Base-by-base conservation (phyloP, 92 coral and sea anemone species). In the Porites lobata region DNA sequence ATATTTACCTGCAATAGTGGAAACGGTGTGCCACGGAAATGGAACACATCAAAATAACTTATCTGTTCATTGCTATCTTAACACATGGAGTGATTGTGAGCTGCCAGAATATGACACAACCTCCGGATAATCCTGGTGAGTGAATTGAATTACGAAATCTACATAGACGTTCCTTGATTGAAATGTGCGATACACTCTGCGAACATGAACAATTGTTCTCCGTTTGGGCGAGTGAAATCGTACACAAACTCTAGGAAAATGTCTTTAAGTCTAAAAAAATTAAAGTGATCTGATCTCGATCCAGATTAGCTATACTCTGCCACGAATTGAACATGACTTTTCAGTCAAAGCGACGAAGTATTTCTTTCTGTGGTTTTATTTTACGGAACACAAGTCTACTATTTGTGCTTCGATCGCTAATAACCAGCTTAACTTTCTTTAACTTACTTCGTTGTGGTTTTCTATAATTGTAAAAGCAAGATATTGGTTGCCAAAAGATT, bases 91-190 rank as follows among this genome's bases (percentile, higher is more conserved):
- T 82, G 38, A 38, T 19, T 12, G 86, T 82, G 32, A 32, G 19
- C 11, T 18, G 86, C 43, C 57, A 70, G 51, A 82, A 82, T 71
- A 1, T 10, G 18, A 82, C 78, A 1, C n/a, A 7, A 4, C 69
- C 86, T 38, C 57, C 86, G 10, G 32, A 22, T 38, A 58, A 50
- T 15, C 1, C 78, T 56, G 86, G 86, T 82, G 38, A 69, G 78
- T 71, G 4, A 9, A 29, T 9, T 56, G 76, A 14, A 51, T 15
- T 19, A 18, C 13, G 13, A 14, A 80, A 38, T 43, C 50, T 78
- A 9, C 51, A 29, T 57, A 22, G 12, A 2, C 15, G 61, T 10
- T 2, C 26, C 63, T 62, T 38, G 75, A 70, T 62, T 38, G 56
- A 61, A 58, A 62, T 62, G 70, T 26, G 29, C 26, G 15, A 10